Evolutionary conservation across 2,888 invertebrate species (phyloP), one percentile per base, ranked within the genome.

Genomic region (Exephanes ischioxanthus): DNA sequence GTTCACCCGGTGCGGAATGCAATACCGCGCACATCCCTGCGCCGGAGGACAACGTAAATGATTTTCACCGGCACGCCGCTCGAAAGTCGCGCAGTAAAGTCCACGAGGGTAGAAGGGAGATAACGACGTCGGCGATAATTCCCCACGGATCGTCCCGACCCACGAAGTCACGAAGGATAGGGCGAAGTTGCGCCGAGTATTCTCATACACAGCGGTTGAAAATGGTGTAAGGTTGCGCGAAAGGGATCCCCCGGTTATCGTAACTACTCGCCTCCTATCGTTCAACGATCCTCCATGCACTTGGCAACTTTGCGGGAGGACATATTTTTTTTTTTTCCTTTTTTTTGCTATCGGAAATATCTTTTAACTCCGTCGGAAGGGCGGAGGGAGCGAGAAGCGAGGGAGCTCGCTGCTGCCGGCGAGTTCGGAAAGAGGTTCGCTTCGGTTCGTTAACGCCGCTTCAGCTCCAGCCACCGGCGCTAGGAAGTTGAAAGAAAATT

Each of bases 381-480:
- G 68, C 19, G 19, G 30, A 53, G 22, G 67, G 26, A 66, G 53
- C 66, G 55, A 55, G 61, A 51, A 37, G 58, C 30, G 16, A 66
- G 71, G 30, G 14, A 48, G 55, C 41, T 41, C 41, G 41, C 9
- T 0, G 41, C 5, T 41, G 22, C 58, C 7, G 22, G 22, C n/a
- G 61, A 51, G 70, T 85, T 83, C 71, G 58, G 63, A 79, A 80
- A 48, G 71, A 79, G 72, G 66, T 82, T 79, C 82, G 76, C 73
- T 80, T 71, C 70, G 76, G 71, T 71, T 83, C 83, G 83, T 79
- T 83, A 79, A 48, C 73, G 73, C 68, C 61, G 26, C 73, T 83
- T 79, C 73, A 79, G 77, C 58, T 73, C 51, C 22, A 41, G 30
- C 41, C 37, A 41, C 19, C 75, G 45, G 7, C 33, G 11, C 41